These are phyloP conservation scores for Cyprinodon brontotheroides DNA, from an alignment of 2,113 vertebrate genomes.

Conservation along the genomic window DNA sequence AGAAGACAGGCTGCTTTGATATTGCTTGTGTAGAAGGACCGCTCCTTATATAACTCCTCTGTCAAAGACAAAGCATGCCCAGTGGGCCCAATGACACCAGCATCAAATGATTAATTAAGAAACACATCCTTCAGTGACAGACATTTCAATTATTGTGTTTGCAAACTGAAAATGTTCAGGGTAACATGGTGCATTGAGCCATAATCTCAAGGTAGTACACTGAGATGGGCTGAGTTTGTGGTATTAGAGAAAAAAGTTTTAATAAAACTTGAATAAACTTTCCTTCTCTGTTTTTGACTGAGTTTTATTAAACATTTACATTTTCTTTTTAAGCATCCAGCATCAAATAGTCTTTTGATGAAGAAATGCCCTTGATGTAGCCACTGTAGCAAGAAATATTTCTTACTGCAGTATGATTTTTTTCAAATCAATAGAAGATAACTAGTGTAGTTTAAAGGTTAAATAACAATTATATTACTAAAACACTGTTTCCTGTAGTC, in stretches of 20 bases:
- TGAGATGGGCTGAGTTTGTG: background rate
- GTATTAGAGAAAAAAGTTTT: too few relatives aligned
- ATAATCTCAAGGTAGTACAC: background rate
- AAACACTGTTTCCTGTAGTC: too few relatives aligned
- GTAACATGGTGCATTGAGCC: conserved; percentile 6
- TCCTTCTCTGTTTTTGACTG: background rate
- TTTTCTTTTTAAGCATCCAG: background rate
- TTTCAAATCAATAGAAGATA: too few relatives aligned
- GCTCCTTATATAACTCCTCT: conserved; percentile 46
- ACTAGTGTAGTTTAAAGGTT: too few relatives aligned
- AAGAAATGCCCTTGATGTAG: background rate
- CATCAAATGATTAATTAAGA: conserved; percentile 63
- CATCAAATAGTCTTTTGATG: background rate
- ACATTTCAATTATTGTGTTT: conserved; percentile 43
- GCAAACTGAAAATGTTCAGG: conserved; percentile 33
- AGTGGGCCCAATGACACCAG: conserved; percentile 38
- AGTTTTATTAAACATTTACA: background rate
- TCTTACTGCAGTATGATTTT: too few relatives aligned
- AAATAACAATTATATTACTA: background rate
- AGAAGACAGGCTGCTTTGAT: conserved; percentile 53
- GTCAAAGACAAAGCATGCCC: conserved; percentile 51
- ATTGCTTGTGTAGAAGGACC: conserved; percentile 37
- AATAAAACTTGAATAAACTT: background rate
- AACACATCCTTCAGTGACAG: conserved; percentile 26
- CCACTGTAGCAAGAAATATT: too few relatives aligned